Evolutionary conservation across 1,140 invertebrate species (phyloP).

Genomic region (Kradibia gibbosae): DNA sequence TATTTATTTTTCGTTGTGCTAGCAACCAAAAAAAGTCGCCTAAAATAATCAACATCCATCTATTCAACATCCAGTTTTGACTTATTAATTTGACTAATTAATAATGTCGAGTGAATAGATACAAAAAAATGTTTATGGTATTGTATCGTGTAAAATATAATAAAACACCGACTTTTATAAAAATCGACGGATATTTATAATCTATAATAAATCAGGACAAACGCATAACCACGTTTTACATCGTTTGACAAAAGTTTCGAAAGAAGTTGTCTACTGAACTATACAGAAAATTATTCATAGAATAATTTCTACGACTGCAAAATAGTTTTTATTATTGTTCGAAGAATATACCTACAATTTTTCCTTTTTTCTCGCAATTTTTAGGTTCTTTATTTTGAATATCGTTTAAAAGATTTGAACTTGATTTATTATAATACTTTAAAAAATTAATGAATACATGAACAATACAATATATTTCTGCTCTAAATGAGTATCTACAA

Average conservation of each 20-base stretch:
- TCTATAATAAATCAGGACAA: conserved; percentile 11
- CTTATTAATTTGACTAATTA: neutral
- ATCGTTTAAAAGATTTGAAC: conserved; percentile 18
- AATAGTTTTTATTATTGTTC: conserved; percentile 22
- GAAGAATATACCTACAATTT: neutral
- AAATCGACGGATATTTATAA: neutral
- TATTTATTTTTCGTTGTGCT: conserved; percentile 20
- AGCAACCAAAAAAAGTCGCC: neutral
- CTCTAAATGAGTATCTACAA: neutral
- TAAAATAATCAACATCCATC: neutral
- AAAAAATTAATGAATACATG: conserved; percentile 9
- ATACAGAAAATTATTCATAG: conserved; percentile 41
- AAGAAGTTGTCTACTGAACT: conserved; percentile 1
- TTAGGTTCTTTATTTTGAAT: neutral
- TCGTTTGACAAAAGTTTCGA: neutral
- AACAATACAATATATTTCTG: neutral
- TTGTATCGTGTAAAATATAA: neutral
- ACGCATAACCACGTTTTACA: neutral
- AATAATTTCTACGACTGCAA: conserved; percentile 18
- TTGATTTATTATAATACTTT: conserved; percentile 17
- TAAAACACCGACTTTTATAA: neutral
- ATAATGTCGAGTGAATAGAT: neutral
- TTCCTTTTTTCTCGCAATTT: neutral
- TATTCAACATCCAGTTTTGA: neutral
- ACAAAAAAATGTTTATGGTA: neutral